Evolutionary conservation across 2,797 vertebrate species (phyloP).

Genomic region (Corythornis leucogaster): DNA sequence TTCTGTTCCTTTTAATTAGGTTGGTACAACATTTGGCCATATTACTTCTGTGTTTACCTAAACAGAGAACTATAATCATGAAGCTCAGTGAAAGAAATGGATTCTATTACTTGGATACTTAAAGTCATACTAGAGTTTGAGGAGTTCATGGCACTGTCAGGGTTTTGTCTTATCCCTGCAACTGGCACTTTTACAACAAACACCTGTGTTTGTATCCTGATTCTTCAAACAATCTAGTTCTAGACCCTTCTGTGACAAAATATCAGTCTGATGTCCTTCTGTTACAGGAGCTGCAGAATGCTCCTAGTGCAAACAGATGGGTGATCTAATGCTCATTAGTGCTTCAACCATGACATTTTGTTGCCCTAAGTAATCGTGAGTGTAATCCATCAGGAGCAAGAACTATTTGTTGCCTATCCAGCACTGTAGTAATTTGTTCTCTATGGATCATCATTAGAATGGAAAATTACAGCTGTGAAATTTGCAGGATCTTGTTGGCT

Average conservation of each 20-base stretch:
- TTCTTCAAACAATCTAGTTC: background rate
- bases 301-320: conserved; percentile 72
- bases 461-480: background rate
- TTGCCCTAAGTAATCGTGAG: conserved; percentile 49
- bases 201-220: background rate
- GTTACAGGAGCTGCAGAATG: conserved; percentile 43
- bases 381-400: conserved; percentile 64
- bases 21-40: background rate
- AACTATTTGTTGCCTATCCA: background rate
- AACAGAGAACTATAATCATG: conserved; percentile 55
- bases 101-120: conserved; percentile 7
- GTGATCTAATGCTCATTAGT: conserved; percentile 52
- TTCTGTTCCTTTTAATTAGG: background rate
- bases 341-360: conserved; percentile 74
- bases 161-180: background rate
- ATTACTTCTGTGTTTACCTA: conserved; percentile 48
- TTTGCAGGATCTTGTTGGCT: background rate
- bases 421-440: background rate
- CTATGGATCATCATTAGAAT: background rate
- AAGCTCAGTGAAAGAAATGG: conserved; percentile 61
- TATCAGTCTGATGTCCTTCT: conserved; percentile 69
- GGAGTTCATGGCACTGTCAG: background rate
- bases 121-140: background rate
- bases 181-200: background rate
- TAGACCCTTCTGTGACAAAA: conserved; percentile 47